These are phyloP conservation scores for Notarius lentiginosus DNA, from an alignment of 2,113 vertebrate genomes.

Conservation along the genomic window DNA sequence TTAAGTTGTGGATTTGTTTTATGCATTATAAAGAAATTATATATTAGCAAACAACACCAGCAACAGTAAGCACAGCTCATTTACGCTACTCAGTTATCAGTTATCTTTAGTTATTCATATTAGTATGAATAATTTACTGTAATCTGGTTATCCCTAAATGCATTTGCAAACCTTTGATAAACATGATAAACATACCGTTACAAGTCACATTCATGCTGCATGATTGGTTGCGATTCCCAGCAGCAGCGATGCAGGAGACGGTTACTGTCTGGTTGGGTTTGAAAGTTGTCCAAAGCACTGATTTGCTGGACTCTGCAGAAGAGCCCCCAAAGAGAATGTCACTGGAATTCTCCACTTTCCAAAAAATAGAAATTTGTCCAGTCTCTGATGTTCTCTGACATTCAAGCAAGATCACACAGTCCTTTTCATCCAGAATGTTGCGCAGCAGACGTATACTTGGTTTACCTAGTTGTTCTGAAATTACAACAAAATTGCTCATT, in stretches of 20 bases:
- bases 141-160: neutral
- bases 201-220: neutral
- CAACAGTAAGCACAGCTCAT: neutral
- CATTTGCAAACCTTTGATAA: neutral
- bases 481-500: neutral
- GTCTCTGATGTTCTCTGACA: neutral
- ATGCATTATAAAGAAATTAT: too few species aligned
- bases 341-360: neutral
- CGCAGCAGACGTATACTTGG: neutral
- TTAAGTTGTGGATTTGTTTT: too few species aligned
- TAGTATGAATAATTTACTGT: neutral
- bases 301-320: neutral
- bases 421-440: neutral
- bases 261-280: neutral
- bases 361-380: neutral
- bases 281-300: neutral
- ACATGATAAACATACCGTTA: neutral
- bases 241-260: neutral
- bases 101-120: neutral
- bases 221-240: neutral
- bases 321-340: too few species aligned
- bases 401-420: neutral
- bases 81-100: neutral
- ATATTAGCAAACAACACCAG: too few species aligned
- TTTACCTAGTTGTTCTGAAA: neutral